These are phyloP conservation scores for Drosophila hydei DNA, from an alignment of 1,140 invertebrate genomes.

Conservation along the genomic window DNA sequence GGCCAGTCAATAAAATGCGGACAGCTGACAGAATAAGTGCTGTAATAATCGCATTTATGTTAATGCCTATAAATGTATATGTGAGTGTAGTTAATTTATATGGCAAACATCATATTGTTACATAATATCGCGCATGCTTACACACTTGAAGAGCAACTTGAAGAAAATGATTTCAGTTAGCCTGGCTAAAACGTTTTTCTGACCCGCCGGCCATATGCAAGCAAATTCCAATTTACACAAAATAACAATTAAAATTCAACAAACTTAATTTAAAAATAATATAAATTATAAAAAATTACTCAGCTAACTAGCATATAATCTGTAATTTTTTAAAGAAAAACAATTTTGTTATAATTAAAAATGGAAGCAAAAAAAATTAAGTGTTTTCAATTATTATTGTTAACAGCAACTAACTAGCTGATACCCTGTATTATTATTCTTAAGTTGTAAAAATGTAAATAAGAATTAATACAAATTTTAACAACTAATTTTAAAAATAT, in stretches of 20 bases:
- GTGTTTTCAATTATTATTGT: no score
- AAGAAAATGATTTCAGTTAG: not conserved
- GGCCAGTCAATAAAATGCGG: constrained; percentile 61
- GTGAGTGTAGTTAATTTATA: constrained; percentile 53
- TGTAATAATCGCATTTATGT: constrained; percentile 41
- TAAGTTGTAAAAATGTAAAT: no score
- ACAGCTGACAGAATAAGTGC: constrained; percentile 35
- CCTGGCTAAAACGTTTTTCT: not conserved
- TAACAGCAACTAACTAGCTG: no score
- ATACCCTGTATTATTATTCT: no score
- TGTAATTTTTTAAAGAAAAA: not conserved
- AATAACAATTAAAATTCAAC: not conserved
- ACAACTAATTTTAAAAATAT: no score
- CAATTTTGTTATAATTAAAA: no score
- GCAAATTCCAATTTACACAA: not conserved
- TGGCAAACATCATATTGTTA: constrained; percentile 53
- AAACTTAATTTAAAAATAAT: not conserved
- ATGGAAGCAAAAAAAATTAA: no score
- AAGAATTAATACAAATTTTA: no score
- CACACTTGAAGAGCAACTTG: not conserved
- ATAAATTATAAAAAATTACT: not conserved
- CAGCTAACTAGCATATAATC: not conserved
- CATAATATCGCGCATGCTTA: not conserved
- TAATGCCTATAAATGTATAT: constrained; percentile 4
- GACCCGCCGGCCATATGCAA: not conserved